Percentiles rank a stretch among this genome's conserved stretches.
These are phyloP conservation scores for Ursus arctos DNA, from an alignment of 2,113 vertebrate species.

Conservation along the genomic window DNA sequence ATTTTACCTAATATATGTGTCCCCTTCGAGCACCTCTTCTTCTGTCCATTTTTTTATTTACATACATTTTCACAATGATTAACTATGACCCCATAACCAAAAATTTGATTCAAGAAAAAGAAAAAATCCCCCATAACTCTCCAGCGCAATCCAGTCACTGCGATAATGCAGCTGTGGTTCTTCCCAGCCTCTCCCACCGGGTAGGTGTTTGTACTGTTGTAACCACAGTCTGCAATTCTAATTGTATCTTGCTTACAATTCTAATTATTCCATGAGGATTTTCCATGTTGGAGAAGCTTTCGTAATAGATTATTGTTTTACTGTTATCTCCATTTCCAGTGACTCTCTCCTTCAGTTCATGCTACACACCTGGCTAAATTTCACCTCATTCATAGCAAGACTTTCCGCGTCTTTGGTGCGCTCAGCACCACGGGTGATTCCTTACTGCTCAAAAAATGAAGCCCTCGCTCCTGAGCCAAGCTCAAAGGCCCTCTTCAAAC, in stretches of 20 bases:
- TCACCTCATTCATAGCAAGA: background rate
- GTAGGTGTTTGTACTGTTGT: background rate
- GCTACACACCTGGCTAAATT: background rate
- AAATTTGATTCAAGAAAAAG: background rate
- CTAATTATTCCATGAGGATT: background rate
- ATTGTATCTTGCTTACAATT: conserved; percentile 44
- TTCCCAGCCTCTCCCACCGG: background rate
- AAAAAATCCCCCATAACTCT: background rate
- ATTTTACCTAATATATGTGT: conserved; percentile 52
- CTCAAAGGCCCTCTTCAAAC: background rate
- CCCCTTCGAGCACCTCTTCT: background rate
- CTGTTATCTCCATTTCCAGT: background rate
- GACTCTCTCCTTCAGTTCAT: background rate
- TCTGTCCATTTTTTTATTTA: background rate
- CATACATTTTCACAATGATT: background rate
- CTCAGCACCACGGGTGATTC: background rate
- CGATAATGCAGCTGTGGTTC: background rate
- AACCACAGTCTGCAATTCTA: background rate
- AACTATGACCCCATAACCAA: background rate
- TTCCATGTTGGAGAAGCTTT: conserved; percentile 24
- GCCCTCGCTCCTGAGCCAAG: background rate
- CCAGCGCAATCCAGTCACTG: background rate
- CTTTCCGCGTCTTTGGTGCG: background rate
- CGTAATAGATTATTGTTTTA: background rate
- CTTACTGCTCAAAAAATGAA: background rate